These are phyloP conservation scores for Xenentodon cancila DNA, from an alignment of 2,797 vertebrate genomes.

Conservation along the genomic window DNA sequence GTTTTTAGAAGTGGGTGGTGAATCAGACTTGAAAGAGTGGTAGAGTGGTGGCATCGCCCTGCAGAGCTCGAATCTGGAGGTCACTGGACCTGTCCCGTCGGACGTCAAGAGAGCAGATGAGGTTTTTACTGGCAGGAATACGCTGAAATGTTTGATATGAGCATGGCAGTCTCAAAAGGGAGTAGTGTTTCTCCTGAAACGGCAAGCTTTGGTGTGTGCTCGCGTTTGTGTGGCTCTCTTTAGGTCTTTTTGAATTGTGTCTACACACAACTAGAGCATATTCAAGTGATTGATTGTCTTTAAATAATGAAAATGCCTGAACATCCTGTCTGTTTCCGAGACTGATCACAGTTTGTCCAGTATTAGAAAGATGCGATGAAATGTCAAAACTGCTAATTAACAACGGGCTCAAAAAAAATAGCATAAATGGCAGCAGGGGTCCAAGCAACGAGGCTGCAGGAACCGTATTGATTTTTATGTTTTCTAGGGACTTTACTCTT, in stretches of 20 bases:
- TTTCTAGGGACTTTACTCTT: no score
- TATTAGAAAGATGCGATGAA: background rate
- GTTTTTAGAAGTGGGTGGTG: slow-evolving; percentile 21
- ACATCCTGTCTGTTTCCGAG: slow-evolving; percentile 10
- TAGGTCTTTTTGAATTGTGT: slow-evolving; percentile 9
- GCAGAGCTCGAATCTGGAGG: slow-evolving; percentile 30
- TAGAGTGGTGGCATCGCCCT: slow-evolving; percentile 47
- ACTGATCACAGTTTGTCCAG: background rate
- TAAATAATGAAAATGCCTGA: slow-evolving; percentile 4
- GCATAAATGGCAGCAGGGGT: no score
- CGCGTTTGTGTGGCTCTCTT: background rate
- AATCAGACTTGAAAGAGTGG: slow-evolving; percentile 42
- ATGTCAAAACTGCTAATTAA: no score
- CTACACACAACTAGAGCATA: background rate
- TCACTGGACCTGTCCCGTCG: slow-evolving; percentile 25
- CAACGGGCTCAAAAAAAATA: no score
- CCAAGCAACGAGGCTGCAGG: no score
- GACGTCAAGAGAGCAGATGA: background rate
- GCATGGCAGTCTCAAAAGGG: no score
- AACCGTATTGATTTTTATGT: no score
- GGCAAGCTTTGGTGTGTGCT: background rate
- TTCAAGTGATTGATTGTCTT: slow-evolving; percentile 13
- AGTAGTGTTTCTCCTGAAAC: background rate
- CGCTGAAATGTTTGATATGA: no score
- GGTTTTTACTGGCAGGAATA: no score